Evolutionary conservation across 2,888 invertebrate genomes (phyloP), one percentile per base, ranked within the genome.

Genomic region (Limnephilus auricula): DNA sequence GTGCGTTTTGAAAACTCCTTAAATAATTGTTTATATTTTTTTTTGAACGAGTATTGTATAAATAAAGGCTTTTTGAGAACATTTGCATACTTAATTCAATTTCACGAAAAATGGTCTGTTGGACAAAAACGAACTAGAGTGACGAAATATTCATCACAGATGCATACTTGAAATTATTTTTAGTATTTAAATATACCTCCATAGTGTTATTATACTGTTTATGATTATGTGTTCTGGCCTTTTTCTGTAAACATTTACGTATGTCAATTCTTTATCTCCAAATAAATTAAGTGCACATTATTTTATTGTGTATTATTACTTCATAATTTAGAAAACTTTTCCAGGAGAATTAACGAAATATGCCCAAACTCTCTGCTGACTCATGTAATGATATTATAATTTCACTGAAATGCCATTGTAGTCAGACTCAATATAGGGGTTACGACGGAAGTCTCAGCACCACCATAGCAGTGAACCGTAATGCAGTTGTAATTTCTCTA

Each of bases 231-330:
- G 50, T 50, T 32, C 86, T 50, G 65, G 50, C 31, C 86, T 86
- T 86, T 65, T 65, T 45, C 32, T 86, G 30, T 50, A 86, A 86
- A 50, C 45, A 86, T 86, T 86, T 86, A 34, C 34, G 13, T 80
- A 80, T 50, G 86, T 86, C 86, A 86, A 86, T 86, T 86, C 65
- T 45, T 86, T 30, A 50, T 45, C 45, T 32, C 65, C 86, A 65
- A 86, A 86, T 86, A 45, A 50, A 86, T 32, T n/a, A 65, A 65
- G 25, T 65, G 65, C 65, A 65, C 65, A 65, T 25, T 6, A 65
- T 25, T 65, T 65, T 5, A 65, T 25, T n/a, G 65, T 2, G 25
- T 65, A 25, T 65, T 65, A 65, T 65, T 65, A 25, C 25, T 65
- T 65, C 25, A n/a, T 45, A 40, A 40, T n/a, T n/a, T n/a, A n/a